Conservation (phyloP, 2,113 vertebrate species). For the Cyprinodon brontotheroides region DNA sequence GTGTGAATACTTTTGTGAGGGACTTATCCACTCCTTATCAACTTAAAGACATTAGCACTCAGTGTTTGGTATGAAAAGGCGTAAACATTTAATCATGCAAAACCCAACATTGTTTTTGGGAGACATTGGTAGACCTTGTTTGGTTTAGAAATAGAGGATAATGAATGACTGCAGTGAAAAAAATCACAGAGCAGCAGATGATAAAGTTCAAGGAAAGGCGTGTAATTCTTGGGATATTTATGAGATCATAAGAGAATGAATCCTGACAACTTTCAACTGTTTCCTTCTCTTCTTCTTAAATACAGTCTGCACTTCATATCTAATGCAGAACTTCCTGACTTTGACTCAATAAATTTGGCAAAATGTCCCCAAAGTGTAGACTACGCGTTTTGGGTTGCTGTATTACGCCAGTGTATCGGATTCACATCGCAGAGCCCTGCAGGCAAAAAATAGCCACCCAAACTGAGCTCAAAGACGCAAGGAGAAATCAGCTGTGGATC, state of each 20-base stretch:
- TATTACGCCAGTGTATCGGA: constrained; percentile 21
- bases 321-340: neutral
- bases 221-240: neutral
- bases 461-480: constrained; percentile 23
- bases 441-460: constrained; percentile 22
- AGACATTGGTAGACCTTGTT: too few species aligned
- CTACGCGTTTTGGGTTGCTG: constrained; percentile 5
- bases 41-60: neutral
- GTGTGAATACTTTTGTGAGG: neutral
- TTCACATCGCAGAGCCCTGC: constrained; percentile 26
- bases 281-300: neutral
- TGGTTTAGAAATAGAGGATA: neutral
- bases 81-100: neutral
- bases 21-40: neutral
- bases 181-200: neutral
- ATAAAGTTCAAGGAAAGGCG: neutral
- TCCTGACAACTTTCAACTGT: neutral
- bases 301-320: neutral
- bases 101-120: neutral
- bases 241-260: neutral
- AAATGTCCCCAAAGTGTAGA: neutral
- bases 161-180: neutral
- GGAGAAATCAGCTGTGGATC: constrained; percentile 37
- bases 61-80: neutral
- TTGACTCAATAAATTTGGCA: neutral